A percentile compares a stretch with the other conserved stretches of the same genome.
phyloP scores from a whole-genome alignment of 1,140 invertebrate species.

The Neoseiulus cucumeris region DNA sequence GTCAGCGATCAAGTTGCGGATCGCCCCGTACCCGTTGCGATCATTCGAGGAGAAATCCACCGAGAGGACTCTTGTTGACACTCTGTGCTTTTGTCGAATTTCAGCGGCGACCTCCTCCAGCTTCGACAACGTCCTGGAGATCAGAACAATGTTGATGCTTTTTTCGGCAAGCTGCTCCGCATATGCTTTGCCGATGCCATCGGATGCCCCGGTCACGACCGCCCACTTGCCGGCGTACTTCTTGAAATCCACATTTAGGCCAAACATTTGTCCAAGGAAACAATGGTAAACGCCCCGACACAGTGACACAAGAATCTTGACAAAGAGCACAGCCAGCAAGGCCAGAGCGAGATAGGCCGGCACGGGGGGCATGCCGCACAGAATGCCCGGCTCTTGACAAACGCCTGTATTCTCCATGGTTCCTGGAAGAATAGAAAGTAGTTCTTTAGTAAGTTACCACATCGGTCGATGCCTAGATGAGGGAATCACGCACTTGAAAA shows the following conservation, averaged over 20 bases:
- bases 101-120: slow-evolving; percentile 54
- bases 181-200: slow-evolving; percentile 79
- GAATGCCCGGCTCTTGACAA: too few relatives aligned
- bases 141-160: slow-evolving; percentile 65
- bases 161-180: slow-evolving; percentile 54
- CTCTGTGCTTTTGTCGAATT: slow-evolving; percentile 39
- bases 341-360: neutral
- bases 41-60: slow-evolving; percentile 6
- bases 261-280: neutral
- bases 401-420: too few relatives aligned
- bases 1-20: neutral
- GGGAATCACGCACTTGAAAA: too few relatives aligned
- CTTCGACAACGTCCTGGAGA: slow-evolving; percentile 64
- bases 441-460: too few relatives aligned
- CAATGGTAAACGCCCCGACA: neutral
- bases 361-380: neutral
- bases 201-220: slow-evolving; percentile 72
- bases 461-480: too few relatives aligned
- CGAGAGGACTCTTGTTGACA: neutral
- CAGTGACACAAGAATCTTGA: neutral
- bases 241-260: neutral
- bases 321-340: neutral
- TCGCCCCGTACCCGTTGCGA: neutral
- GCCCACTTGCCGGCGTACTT: slow-evolving; percentile 17
- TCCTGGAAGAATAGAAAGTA: too few relatives aligned